Evolutionary conservation across 2,888 invertebrate genomes (phyloP), one percentile per base, ranked within the genome.

Genomic region (Drosophila paranaensis): DNA sequence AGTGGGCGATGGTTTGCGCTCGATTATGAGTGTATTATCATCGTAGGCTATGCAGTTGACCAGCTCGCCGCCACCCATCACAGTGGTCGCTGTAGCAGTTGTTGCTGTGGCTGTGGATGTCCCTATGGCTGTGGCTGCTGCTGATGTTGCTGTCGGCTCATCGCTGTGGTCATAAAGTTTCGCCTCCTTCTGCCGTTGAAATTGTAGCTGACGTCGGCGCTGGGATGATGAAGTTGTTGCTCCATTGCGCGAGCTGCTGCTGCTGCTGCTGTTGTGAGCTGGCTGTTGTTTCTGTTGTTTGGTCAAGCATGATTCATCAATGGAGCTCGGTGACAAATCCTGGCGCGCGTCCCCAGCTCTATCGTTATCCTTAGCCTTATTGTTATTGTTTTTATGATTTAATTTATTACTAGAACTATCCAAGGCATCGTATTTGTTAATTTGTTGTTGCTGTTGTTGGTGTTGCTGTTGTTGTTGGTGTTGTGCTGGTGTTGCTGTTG

Each of bases 331-430:
- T 64, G 78, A 70, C 48, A 81, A 77, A 72, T 82, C 83, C 66
- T 71, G 78, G 55, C 64, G 48, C 27, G 61, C 33, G 54, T 79
- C 75, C 62, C 54, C 74, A 56, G 68, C 55, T 53, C 51, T 66
- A 27, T 72, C 74, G 43, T 69, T 80, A 63, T 71, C 74, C 71
- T 66, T 82, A 71, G 75, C 72, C 72, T 72, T 81, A 67, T 72
- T 75, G 60, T 71, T 83, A 88, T 74, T 77, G 48, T 81, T 73
- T 75, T 84, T 86, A 84, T 87, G 74, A 77, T 79, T 87, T 71
- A 89, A 72, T 82, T 87, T 88, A 74, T 80, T 86, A 78, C 75
- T 82, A 72, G 76, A 79, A 82, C 77, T 88, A 67, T 87, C 87
- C 81, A 85, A 78, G 81, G 83, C 86, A 82, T 88, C 83, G 56